These are phyloP conservation scores for Argyrosomus japonicus DNA, from an alignment of 2,113 vertebrate species.

Conservation along the genomic window DNA sequence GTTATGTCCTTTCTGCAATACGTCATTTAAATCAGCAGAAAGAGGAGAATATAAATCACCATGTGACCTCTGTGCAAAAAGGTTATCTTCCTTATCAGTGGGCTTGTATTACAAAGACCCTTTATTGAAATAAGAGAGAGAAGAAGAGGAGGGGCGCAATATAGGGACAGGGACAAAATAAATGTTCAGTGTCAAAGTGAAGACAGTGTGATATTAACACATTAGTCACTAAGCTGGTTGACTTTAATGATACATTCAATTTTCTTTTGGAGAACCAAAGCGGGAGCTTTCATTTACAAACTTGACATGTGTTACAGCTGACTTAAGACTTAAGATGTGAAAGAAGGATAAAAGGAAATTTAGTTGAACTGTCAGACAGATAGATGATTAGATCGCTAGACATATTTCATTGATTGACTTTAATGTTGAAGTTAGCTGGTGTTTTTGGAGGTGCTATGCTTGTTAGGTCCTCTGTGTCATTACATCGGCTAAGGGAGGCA, in stretches of 20 bases:
- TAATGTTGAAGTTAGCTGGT: not conserved
- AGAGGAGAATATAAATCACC: conserved; percentile 12
- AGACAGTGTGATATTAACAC: conserved; percentile 58
- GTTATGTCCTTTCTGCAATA: not conserved
- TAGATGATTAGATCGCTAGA: not conserved
- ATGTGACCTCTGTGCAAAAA: not conserved
- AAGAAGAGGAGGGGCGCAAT: not conserved
- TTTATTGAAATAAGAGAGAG: conserved; percentile 7
- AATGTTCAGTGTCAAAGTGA: conserved; percentile 46
- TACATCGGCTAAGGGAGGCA: not conserved
- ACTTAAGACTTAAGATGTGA: conserved; percentile 16
- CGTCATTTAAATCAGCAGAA: conserved; percentile 1
- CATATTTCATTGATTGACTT: conserved; percentile 7
- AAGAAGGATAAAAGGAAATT: conserved; percentile 2
- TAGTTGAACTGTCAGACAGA: not conserved
- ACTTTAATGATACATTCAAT: conserved; percentile 53
- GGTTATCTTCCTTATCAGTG: conserved; percentile 15
- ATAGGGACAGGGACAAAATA: conserved; percentile 39
- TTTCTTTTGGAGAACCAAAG: conserved; percentile 39
- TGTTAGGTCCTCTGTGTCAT: not conserved
- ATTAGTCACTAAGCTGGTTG: conserved; percentile 64
- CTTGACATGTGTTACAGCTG: conserved; percentile 22
- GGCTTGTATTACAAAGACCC: conserved; percentile 16
- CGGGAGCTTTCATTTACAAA: conserved; percentile 33
- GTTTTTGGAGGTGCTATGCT: not conserved